Percentiles rank a stretch among this genome's conserved stretches.
phyloP scores from a whole-genome alignment of 2,888 invertebrate genomes.

The Rhorus exstirpatorius region DNA sequence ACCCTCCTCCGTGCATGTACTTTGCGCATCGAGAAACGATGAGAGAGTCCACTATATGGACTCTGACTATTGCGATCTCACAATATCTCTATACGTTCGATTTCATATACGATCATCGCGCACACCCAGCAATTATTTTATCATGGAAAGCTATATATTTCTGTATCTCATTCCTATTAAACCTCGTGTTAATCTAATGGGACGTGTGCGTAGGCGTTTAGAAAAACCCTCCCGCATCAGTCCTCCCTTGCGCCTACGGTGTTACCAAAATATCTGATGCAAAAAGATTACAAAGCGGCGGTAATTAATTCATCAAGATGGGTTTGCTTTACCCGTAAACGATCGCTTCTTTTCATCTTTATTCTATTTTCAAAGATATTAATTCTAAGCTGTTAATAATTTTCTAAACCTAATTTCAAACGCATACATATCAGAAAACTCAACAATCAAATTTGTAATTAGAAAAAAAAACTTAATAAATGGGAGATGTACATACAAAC shows the following conservation, averaged over 20 bases:
- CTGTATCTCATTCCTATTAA: slow-evolving; percentile 12
- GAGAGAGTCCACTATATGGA: slow-evolving; percentile 10
- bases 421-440: no score
- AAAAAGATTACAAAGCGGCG: not conserved
- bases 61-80: slow-evolving; percentile 24
- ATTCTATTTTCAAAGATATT: not conserved
- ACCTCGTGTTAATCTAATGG: slow-evolving; percentile 28
- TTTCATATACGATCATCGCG: slow-evolving; percentile 21
- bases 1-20: slow-evolving; percentile 36
- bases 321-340: no score
- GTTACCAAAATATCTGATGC: not conserved
- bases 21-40: slow-evolving; percentile 13
- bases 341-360: not conserved
- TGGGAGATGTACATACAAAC: no score
- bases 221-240: not conserved
- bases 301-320: not conserved
- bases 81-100: slow-evolving; percentile 42
- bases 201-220: slow-evolving; percentile 12
- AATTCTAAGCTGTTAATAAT: no score
- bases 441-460: no score
- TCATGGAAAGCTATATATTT: slow-evolving; percentile 8
- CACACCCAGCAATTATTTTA: slow-evolving; percentile 57
- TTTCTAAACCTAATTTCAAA: no score
- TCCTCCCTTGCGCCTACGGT: not conserved
- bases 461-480: no score